Conservation (phyloP, 2,797 vertebrate species). For the Knipowitschia caucasica region DNA sequence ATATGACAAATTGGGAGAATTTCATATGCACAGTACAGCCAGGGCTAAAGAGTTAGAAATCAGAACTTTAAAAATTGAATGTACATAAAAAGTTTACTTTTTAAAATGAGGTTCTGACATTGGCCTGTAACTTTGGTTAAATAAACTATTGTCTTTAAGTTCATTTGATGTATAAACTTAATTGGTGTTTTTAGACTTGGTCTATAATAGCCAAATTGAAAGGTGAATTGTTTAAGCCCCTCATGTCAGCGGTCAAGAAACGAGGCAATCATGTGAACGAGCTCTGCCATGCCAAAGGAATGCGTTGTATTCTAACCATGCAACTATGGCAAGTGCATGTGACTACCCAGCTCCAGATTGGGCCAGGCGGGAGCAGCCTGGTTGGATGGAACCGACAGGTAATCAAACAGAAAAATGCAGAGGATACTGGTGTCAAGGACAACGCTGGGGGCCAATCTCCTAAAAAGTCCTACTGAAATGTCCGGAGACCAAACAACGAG, state of each 20-base stretch:
- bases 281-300: conserved; percentile 72
- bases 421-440: conserved; percentile 31
- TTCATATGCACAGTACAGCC: too few relatives aligned
- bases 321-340: conserved; percentile 77
- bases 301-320: conserved; percentile 80
- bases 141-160: too few relatives aligned
- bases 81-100: neutral
- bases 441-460: conserved; percentile 21
- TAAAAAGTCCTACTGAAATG: conserved; percentile 7
- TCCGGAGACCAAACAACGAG: conserved; percentile 27
- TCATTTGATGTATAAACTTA: too few relatives aligned
- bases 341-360: conserved; percentile 61
- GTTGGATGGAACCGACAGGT: conserved; percentile 33
- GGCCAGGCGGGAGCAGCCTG: conserved; percentile 29
- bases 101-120: neutral
- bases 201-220: conserved; percentile 35
- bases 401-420: conserved; percentile 25
- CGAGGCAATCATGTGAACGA: conserved; percentile 71
- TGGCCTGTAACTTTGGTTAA: too few relatives aligned
- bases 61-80: too few relatives aligned
- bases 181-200: conserved; percentile 5
- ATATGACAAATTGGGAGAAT: neutral
- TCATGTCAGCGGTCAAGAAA: conserved; percentile 55
- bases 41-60: too few relatives aligned
- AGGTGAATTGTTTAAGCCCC: conserved; percentile 58